A percentile compares a stretch with the other conserved stretches of the same genome.
Evolutionary conservation across 2,888 invertebrate species (phyloP).

Genomic region (Celastrina argiolus): DNA sequence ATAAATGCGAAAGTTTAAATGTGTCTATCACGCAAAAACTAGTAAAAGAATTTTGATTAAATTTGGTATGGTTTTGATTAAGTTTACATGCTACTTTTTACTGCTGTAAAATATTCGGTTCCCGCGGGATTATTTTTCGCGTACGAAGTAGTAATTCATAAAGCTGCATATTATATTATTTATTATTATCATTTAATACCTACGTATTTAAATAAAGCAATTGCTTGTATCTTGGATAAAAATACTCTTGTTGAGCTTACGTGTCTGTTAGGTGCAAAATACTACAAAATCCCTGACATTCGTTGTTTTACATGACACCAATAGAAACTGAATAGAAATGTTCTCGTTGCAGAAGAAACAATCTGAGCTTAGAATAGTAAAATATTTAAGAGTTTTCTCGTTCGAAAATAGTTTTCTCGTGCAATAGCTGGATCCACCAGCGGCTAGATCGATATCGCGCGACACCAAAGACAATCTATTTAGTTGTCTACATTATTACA

Average conservation of each 20-base stretch:
- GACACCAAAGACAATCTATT: background rate
- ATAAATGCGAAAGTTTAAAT: too few species aligned
- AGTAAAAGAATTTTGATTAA: too few species aligned
- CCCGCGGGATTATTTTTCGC: too few species aligned
- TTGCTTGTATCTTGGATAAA: background rate
- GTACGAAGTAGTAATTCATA: too few species aligned
- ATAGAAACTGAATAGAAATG: constrained; percentile 11
- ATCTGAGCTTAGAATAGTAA: constrained; percentile 6
- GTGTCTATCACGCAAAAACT: too few species aligned
- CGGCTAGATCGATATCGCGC: background rate
- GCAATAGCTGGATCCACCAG: background rate
- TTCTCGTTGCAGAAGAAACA: constrained; percentile 4
- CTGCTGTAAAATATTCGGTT: too few species aligned
- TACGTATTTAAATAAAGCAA: too few species aligned
- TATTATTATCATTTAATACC: too few species aligned
- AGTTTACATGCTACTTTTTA: too few species aligned
- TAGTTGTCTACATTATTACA: background rate
- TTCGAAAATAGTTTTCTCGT: background rate
- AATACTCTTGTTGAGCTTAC: background rate
- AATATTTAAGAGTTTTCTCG: background rate
- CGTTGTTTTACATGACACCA: constrained; percentile 5
- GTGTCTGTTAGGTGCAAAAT: background rate
- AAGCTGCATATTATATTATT: too few species aligned
- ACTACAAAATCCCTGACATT: background rate
- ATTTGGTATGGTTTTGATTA: too few species aligned